Percentiles rank a stretch among this genome's conserved stretches.
Evolutionary conservation across 2,888 invertebrate species (phyloP).

Genomic region (Carcina quercana): DNA sequence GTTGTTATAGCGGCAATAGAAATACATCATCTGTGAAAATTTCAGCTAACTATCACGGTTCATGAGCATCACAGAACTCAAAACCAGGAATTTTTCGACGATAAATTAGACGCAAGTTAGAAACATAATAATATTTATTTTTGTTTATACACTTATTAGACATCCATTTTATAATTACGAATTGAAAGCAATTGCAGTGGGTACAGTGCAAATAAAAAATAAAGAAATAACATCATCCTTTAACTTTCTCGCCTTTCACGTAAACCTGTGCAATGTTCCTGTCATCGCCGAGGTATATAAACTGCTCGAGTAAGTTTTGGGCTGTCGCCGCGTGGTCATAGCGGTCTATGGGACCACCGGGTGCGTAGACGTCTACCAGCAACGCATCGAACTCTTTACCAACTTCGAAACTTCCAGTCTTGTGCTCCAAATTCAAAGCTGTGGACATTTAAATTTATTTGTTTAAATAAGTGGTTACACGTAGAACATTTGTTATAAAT

Average conservation of each 20-base stretch:
- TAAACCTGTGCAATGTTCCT: conserved; percentile 85
- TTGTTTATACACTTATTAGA: too few relatives aligned
- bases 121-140: too few relatives aligned
- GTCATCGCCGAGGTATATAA: conserved; percentile 87
- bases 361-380: conserved; percentile 78
- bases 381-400: conserved; percentile 94
- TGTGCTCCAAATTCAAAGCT: conserved; percentile 83
- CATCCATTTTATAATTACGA: too few relatives aligned
- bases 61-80: too few relatives aligned
- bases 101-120: too few relatives aligned
- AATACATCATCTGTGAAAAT: too few relatives aligned
- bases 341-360: conserved; percentile 60
- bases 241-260: conserved; percentile 75
- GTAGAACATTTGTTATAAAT: background rate
- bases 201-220: too few relatives aligned
- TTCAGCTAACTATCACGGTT: too few relatives aligned
- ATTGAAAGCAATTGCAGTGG: too few relatives aligned
- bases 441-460: conserved; percentile 23
- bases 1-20: too few relatives aligned
- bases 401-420: conserved; percentile 84
- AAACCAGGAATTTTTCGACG: too few relatives aligned
- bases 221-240: too few relatives aligned
- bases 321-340: conserved; percentile 54
- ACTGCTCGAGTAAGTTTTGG: conserved; percentile 80
- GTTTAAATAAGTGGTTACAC: background rate